Conservation (phyloP, 2,113 vertebrate species). For the Heteronetta atricapilla region DNA sequence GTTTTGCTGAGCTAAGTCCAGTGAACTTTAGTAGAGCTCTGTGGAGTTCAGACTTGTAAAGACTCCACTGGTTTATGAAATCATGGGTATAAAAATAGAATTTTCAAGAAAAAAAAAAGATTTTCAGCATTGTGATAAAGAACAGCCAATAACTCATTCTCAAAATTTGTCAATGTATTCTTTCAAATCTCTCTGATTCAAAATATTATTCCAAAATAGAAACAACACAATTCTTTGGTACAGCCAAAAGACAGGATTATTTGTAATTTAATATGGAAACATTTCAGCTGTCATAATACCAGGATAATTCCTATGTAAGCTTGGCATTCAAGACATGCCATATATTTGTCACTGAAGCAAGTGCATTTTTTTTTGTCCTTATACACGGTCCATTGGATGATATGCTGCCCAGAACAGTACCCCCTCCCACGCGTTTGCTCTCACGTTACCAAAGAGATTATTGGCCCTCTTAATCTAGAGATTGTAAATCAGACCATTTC, state of each 20-base stretch:
- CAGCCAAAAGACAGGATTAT: neutral
- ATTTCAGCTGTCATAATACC: slow-evolving; percentile 55
- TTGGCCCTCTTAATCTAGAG: neutral
- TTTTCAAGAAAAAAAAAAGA: neutral
- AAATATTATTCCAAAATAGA: neutral
- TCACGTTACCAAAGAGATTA: slow-evolving; percentile 1
- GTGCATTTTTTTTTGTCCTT: neutral
- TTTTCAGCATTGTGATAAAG: neutral
- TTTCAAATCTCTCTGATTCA: neutral
- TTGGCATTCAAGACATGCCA: slow-evolving; percentile 19
- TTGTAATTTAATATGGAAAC: slow-evolving; percentile 60
- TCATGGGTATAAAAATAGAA: neutral
- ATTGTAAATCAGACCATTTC: neutral
- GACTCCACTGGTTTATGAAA: neutral
- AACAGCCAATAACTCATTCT: neutral
- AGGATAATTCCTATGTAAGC: neutral
- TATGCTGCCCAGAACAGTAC: neutral
- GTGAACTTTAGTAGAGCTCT: neutral
- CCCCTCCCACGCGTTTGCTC: neutral
- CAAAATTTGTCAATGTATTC: neutral
- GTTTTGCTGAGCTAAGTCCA: neutral
- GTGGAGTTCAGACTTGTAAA: neutral
- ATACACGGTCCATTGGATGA: neutral
- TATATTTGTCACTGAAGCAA: neutral
- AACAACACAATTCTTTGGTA: neutral